Conservation (phyloP, 2,888 invertebrate genomes). For the Ophraella communa region DNA sequence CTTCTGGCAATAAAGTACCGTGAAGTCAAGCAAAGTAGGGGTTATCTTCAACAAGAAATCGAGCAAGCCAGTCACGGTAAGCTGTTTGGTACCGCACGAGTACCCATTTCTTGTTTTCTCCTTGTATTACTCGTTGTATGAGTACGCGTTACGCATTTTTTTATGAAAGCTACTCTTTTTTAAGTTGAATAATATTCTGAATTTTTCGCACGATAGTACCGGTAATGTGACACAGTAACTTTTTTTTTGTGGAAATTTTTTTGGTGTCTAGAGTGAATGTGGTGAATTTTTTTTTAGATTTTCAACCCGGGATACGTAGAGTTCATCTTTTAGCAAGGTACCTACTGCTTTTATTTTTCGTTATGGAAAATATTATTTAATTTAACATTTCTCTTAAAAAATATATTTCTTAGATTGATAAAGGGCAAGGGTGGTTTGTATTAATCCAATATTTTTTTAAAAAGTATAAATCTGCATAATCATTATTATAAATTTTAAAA, state of each 20-base stretch:
- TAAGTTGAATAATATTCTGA: neutral
- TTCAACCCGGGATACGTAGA: neutral
- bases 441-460: too few species aligned
- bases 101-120: constrained; percentile 36
- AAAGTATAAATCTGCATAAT: too few species aligned
- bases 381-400: too few species aligned
- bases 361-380: too few species aligned
- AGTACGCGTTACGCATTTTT: constrained; percentile 28
- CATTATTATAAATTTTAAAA: too few species aligned
- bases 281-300: neutral
- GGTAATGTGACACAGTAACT: neutral
- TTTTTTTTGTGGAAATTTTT: neutral
- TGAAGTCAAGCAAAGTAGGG: constrained; percentile 36
- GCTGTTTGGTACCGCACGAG: constrained; percentile 42
- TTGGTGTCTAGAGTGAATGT: neutral
- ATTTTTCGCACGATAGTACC: neutral
- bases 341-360: too few species aligned
- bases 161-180: constrained; percentile 21
- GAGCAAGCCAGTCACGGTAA: constrained; percentile 40
- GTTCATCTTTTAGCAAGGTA: too few species aligned
- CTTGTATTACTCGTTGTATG: constrained; percentile 31
- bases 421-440: too few species aligned
- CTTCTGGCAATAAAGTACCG: constrained; percentile 33
- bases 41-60: constrained; percentile 40
- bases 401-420: too few species aligned